Evolutionary conservation across 53 echinoderm and acorn worm species (phyloP), one percentile per base, ranked within the genome.

Genomic region (Apostichopus leukothele): DNA sequence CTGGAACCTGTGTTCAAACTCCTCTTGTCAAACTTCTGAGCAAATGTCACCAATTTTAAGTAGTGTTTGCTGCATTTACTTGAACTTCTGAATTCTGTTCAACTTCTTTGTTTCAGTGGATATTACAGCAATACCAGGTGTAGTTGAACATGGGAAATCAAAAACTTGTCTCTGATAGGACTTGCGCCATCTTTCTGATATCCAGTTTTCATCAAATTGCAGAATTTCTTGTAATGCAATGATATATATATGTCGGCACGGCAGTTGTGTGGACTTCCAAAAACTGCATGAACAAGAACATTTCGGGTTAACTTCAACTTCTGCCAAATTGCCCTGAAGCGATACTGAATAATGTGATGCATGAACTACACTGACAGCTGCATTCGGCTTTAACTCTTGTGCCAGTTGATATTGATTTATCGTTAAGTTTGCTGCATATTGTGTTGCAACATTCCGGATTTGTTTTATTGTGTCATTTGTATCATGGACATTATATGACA

Each of bases 211-310:
- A 54, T 19, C 8, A 7, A 81, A 81, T 19, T 81, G 53, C 13
- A 54, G 12, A 27, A 0, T 16, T n/a, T 21, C 18, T 9, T 8
- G 14, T 11, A 9, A 16, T 9, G 50, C 12, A 11, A 81, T 50
- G 5, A n/a, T 11, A 57, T 54, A 81, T 8, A 55, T 54, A 21
- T 81, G 83, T 6, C 83, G 53, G 19, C 83, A 81, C 54, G 83
- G 83, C 20, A 81, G 19, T 6, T 57, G 55, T 57, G 54, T 81
- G 18, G 59, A 57, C 5, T 5, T 18, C 6, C 12, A 71, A 71
- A 81, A 52, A 55, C 83, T 81, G 59, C 83, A 81, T 14, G 53
- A 14, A 39, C 39, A 39, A 50, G 51, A 25, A 55, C 83, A 81
- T 50, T 14, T 81, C 19, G 55, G 57, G 5, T 81, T 11, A 11